A percentile compares a stretch with the other conserved stretches of the same genome.
Evolutionary conservation across 2,113 vertebrate genomes (phyloP).

Genomic region (Pseudorasbora parva): DNA sequence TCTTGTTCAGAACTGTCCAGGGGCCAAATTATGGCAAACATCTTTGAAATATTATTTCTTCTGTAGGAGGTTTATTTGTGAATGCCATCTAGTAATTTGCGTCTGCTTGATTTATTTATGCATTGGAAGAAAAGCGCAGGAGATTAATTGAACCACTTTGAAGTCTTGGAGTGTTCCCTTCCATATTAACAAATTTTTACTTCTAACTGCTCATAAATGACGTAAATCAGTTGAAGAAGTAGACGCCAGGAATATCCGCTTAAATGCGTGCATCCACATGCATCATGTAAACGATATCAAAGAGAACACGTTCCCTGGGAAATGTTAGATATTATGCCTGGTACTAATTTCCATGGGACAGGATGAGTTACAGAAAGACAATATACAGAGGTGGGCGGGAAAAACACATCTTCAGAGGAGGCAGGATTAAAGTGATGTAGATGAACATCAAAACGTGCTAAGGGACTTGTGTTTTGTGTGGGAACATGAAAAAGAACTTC

Average conservation of each 20-base stretch:
- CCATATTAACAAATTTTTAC: constrained; percentile 1
- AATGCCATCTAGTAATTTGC: constrained; percentile 25
- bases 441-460: constrained; percentile 59
- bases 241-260: background rate
- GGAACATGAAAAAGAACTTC: constrained; percentile 63
- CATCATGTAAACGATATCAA: constrained; percentile 24
- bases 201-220: constrained; percentile 33
- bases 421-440: constrained; percentile 59
- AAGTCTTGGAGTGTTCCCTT: constrained; percentile 20
- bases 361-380: constrained; percentile 40
- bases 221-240: constrained; percentile 4
- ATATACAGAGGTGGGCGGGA: constrained; percentile 34
- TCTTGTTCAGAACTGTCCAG: background rate
- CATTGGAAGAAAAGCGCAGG: constrained; percentile 18
- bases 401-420: constrained; percentile 51
- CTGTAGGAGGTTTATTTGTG: constrained; percentile 22
- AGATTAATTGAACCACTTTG: constrained; percentile 32
- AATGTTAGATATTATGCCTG: constrained; percentile 41
- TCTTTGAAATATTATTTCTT: constrained; percentile 26
- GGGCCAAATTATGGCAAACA: background rate
- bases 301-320: constrained; percentile 32
- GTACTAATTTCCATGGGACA: constrained; percentile 49
- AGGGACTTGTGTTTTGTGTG: constrained; percentile 54
- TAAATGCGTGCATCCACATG: background rate
- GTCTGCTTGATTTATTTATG: constrained; percentile 24